Evolutionary conservation across 2,113 vertebrate genomes (phyloP), one percentile per base, ranked within the genome.

Genomic region (Calypte anna): DNA sequence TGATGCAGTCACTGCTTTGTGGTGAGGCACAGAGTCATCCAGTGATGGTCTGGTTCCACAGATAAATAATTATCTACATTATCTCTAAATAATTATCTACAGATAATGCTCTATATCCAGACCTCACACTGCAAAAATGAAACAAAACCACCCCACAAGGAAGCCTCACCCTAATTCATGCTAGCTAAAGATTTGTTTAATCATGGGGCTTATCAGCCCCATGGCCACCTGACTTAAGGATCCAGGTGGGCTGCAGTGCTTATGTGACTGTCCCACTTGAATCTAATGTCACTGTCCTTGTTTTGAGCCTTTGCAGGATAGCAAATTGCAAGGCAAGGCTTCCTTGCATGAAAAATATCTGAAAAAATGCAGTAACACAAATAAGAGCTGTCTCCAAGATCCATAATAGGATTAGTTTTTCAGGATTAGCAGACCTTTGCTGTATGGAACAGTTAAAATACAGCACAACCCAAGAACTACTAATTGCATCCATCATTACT

Each of bases 401-500:
- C 64, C 23, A 3, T 31, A 82, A 84, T 0, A 57, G 72, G 58
- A 90, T 77, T 64, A 91, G 14, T 38, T 38, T 75, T 84, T 74
- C 70, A 81, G 57, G 61, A 83, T 80, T 94, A 85, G 50, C 21
- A 33, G 64, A 54, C 27, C 54, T 50, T 43, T 75, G 31, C 11
- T 78, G 67, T 19, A 78, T 31, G 51, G 38, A 90, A 88, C 14
- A 33, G 63, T 27, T 85, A 43, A 20, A 82, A 66, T 6, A 48
- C 0, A 82, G 46, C 51, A 88, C 9, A 82, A 62, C 0, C 6
- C 2, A 82, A 57, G 18, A 95, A 86, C n/a, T 50, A 54, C 7
- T 90, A 86, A 86, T 88, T 83, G 67, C 57, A 74, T 77, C 50
- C 51, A 73, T 53, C 8, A 88, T 31, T 82, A 68, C 30, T 53